phyloP scores from a whole-genome alignment of 2,888 invertebrate species.

The Nephrocerus scutellatus region DNA sequence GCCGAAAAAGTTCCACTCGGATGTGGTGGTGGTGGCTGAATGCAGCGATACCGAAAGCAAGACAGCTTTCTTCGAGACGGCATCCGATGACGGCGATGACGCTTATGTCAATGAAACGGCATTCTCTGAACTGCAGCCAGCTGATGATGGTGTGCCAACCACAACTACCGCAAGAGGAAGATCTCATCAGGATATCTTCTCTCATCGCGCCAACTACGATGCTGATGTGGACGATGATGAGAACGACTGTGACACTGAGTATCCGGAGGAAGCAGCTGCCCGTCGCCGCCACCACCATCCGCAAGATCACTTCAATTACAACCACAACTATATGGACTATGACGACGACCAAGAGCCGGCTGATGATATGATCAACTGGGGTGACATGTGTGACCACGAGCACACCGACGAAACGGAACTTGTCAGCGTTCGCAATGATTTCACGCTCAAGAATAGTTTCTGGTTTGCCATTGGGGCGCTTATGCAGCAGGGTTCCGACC shows the following conservation, averaged over 20 bases:
- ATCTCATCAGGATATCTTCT: not conserved
- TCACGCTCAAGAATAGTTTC: constrained; percentile 80
- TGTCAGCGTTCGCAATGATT: constrained; percentile 63
- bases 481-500: constrained; percentile 85
- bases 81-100: constrained; percentile 2
- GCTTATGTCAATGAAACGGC: no score
- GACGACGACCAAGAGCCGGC: constrained; percentile 3
- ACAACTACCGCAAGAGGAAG: no score
- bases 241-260: not conserved
- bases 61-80: constrained; percentile 16
- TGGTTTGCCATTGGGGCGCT: constrained; percentile 96
- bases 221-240: not conserved
- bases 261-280: no score
- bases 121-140: constrained; percentile 4
- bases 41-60: constrained; percentile 18
- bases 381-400: constrained; percentile 18
- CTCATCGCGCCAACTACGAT: not conserved
- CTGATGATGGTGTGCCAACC: constrained; percentile 1
- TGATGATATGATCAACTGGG: constrained; percentile 10
- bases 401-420: constrained; percentile 30
- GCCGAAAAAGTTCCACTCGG: no score
- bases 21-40: no score
- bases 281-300: no score
- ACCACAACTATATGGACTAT: no score
- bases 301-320: no score